Evolutionary conservation across 30 jellyfish, hydroid and myxozoan genomes (phyloP).

Genomic region (Rhopilema esculentum): DNA sequence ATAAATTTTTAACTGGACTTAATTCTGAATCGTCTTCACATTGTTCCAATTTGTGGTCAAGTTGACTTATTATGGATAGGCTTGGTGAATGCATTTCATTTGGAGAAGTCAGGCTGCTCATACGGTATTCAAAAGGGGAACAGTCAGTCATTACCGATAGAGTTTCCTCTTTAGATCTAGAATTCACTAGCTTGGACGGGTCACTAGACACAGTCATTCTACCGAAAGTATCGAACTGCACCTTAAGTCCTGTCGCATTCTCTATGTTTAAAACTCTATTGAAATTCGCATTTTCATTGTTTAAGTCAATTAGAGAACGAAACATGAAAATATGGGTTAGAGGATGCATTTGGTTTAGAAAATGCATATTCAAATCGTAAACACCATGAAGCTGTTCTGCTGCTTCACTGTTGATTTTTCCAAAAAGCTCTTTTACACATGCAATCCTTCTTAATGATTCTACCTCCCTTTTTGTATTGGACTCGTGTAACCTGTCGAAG

Average conservation of each 20-base stretch:
- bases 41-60: not conserved
- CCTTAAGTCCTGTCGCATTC: not conserved
- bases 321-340: slow-evolving; percentile 14
- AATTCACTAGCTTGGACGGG: not conserved
- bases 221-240: not conserved
- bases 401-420: slow-evolving; percentile 13
- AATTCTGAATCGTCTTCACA: not conserved
- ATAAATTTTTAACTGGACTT: not conserved
- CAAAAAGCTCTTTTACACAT: slow-evolving; percentile 3
- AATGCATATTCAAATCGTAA: not conserved
- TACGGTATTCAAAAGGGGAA: not conserved
- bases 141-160: not conserved
- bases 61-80: not conserved
- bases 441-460: slow-evolving; percentile 14
- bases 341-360: not conserved
- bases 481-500: slow-evolving; percentile 45
- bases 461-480: slow-evolving; percentile 20
- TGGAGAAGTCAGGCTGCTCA: not conserved
- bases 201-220: not conserved
- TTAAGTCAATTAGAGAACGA: slow-evolving; percentile 6
- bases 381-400: slow-evolving; percentile 19
- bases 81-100: not conserved
- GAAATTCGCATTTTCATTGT: not conserved
- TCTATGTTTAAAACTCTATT: not conserved
- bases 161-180: not conserved